A percentile compares a stretch with the other conserved stretches of the same genome.
Conservation (phyloP, 1,140 invertebrate genomes). For the Heliconius eleuchia region DNA sequence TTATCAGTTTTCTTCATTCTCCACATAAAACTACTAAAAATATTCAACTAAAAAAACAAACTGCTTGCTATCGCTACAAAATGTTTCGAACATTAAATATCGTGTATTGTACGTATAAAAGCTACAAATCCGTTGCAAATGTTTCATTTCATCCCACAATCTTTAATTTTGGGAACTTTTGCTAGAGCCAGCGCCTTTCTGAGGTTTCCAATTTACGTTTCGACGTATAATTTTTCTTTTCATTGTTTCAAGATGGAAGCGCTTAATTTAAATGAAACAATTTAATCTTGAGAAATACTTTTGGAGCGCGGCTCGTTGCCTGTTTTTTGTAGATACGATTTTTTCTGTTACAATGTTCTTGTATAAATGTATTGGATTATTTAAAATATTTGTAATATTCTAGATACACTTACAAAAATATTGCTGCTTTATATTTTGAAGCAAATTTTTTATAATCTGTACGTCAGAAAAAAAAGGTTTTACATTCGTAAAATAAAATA, state of each 20-base stretch:
- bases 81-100: neutral
- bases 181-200: conserved; percentile 24
- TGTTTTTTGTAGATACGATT: conserved; percentile 17
- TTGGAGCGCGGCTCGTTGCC: conserved; percentile 21
- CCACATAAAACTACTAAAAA: neutral
- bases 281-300: conserved; percentile 30
- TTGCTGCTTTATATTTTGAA: no score
- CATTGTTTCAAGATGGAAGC: conserved; percentile 33
- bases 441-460: no score
- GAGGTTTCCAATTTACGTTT: conserved; percentile 33
- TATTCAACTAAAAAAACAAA: neutral
- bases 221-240: conserved; percentile 34
- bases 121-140: conserved; percentile 17
- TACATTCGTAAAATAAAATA: no score
- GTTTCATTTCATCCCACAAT: conserved; percentile 28
- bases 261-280: conserved; percentile 35
- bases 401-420: neutral
- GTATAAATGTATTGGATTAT: neutral
- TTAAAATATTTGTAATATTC: neutral
- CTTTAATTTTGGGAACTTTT: conserved; percentile 30
- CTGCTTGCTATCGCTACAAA: neutral
- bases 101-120: neutral
- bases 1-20: neutral
- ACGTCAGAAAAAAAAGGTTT: no score
- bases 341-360: conserved; percentile 7